phyloP scores from a whole-genome alignment of 2,113 vertebrate genomes.

The Leptobrachium leishanense region DNA sequence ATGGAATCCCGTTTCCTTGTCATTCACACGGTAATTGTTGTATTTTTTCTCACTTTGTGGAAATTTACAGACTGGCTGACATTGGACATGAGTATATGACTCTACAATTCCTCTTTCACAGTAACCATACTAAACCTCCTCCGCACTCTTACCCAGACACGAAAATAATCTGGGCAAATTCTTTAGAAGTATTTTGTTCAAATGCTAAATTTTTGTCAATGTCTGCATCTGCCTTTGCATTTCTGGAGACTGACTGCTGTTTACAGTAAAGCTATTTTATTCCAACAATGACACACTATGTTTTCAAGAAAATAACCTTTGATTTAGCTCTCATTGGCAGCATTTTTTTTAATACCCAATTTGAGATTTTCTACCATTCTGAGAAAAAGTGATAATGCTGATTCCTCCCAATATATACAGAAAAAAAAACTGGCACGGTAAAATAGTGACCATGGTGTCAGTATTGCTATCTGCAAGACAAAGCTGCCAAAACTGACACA shows the following conservation, averaged over 20 bases:
- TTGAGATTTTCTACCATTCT: not conserved
- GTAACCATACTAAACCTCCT: constrained; percentile 20
- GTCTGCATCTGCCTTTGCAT: constrained; percentile 34
- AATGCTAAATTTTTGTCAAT: constrained; percentile 35
- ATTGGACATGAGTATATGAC: constrained; percentile 1
- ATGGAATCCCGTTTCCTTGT: not conserved
- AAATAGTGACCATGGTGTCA: no score
- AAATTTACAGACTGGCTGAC: constrained; percentile 29
- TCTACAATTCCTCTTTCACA: constrained; percentile 22
- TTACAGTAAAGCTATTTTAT: constrained; percentile 66
- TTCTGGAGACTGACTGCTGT: constrained; percentile 52
- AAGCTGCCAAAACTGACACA: no score
- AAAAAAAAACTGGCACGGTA: no score
- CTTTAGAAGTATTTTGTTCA: constrained; percentile 5
- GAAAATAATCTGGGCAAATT: constrained; percentile 4
- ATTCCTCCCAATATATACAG: not conserved
- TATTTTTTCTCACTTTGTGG: not conserved
- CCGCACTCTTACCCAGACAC: constrained; percentile 9
- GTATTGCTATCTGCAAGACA: no score
- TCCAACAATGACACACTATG: constrained; percentile 25
- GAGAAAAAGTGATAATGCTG: not conserved
- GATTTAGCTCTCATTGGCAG: constrained; percentile 16
- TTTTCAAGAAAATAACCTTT: constrained; percentile 50
- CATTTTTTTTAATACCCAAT: not conserved
- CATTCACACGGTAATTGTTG: not conserved